Conservation (phyloP, 2,888 invertebrate genomes). For the Erannis defoliaria region DNA sequence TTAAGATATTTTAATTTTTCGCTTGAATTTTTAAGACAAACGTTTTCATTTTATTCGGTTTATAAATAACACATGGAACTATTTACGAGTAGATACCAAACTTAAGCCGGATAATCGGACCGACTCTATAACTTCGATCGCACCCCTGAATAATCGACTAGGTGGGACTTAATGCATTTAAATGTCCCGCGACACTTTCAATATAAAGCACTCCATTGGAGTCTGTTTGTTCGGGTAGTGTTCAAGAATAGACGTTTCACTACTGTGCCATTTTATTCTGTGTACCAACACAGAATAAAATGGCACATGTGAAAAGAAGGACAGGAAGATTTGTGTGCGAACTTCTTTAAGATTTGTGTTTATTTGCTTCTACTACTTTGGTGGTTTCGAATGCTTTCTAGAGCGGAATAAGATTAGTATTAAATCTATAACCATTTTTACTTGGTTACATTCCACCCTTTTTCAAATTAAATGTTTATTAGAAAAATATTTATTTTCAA, state of each 20-base stretch:
- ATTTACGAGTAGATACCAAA: not conserved
- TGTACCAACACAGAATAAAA: no score
- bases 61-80: not conserved
- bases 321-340: not conserved
- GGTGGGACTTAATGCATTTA: slow-evolving; percentile 63
- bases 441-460: no score
- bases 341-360: slow-evolving; percentile 2
- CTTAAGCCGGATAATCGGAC: slow-evolving; percentile 1
- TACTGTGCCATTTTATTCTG: slow-evolving; percentile 11
- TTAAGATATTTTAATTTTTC: not conserved
- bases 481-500: not conserved
- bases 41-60: not conserved
- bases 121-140: slow-evolving; percentile 31
- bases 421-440: no score
- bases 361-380: no score
- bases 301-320: not conserved
- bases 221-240: slow-evolving; percentile 21
- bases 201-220: slow-evolving; percentile 40
- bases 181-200: slow-evolving; percentile 51
- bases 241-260: slow-evolving; percentile 13
- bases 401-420: no score
- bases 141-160: slow-evolving; percentile 58
- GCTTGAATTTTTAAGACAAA: no score
- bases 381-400: not conserved
- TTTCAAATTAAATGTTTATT: no score